Percentiles rank a stretch among this genome's conserved stretches.
phyloP scores from a whole-genome alignment of 1,140 invertebrate genomes.

The Heliconius himera region DNA sequence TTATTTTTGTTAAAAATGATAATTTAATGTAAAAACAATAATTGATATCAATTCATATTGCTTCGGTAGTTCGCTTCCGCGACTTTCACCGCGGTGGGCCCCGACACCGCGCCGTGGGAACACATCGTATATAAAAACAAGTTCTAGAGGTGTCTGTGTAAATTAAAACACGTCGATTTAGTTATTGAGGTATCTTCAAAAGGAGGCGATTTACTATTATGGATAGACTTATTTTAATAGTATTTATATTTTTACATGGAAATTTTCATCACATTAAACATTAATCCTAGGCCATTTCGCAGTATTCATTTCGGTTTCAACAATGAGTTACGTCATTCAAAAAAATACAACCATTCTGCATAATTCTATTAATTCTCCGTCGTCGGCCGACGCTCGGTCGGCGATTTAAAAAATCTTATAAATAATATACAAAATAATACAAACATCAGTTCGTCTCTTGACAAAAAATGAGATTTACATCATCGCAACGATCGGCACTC shows the following conservation, averaged over 20 bases:
- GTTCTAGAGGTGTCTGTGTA: constrained; percentile 40
- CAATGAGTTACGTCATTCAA: constrained; percentile 73
- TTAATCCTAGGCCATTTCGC: constrained; percentile 77
- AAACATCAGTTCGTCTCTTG: constrained; percentile 72
- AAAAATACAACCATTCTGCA: constrained; percentile 78
- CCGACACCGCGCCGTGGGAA: constrained; percentile 35
- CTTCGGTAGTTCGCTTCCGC: constrained; percentile 19
- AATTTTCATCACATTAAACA: constrained; percentile 80
- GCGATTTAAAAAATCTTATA: constrained; percentile 79
- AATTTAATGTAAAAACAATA: constrained; percentile 30
- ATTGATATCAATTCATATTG: constrained; percentile 29
- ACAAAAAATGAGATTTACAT: constrained; percentile 72
- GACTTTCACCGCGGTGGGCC: constrained; percentile 41
- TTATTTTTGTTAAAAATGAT: constrained; percentile 15
- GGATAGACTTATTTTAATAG: constrained; percentile 77
- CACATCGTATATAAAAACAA: constrained; percentile 37
- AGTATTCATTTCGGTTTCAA: constrained; percentile 75
- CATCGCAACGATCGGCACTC: constrained; percentile 65
- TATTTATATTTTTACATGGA: constrained; percentile 82
- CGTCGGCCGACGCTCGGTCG: constrained; percentile 55
- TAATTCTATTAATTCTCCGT: constrained; percentile 71
- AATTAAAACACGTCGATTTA: constrained; percentile 67
- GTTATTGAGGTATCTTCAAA: constrained; percentile 79
- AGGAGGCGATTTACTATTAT: constrained; percentile 78
- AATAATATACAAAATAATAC: constrained; percentile 83